Conservation (phyloP, 2,888 invertebrate genomes). For the Chirona hameri region DNA sequence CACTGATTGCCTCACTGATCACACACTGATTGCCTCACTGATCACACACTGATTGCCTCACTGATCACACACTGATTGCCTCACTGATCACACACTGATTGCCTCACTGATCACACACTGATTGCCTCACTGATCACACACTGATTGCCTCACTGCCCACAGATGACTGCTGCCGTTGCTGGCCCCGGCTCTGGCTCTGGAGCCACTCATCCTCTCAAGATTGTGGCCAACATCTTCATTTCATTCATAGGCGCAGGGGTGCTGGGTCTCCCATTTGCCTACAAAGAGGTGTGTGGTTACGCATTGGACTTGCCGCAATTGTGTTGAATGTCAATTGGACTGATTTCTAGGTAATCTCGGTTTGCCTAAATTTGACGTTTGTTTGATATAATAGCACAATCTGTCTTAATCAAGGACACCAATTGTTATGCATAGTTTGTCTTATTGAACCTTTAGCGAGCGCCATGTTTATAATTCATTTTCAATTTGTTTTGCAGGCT, state of each 20-base stretch:
- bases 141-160: no score
- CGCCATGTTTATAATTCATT: background rate
- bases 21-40: no score
- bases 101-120: no score
- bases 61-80: no score
- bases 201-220: conserved; percentile 37
- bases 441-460: background rate
- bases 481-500: conserved; percentile 43
- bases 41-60: no score
- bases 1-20: no score
- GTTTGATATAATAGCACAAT: background rate
- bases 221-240: conserved; percentile 51
- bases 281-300: conserved; percentile 48
- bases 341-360: background rate
- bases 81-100: no score
- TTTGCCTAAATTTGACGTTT: background rate
- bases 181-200: background rate
- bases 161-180: background rate
- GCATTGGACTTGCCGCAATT: no score
- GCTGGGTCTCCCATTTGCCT: conserved; percentile 50
- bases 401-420: background rate
- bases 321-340: background rate
- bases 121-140: no score
- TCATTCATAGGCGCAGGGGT: conserved; percentile 52
- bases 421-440: background rate